Evolutionary conservation across 2,113 vertebrate species (phyloP), one percentile per base, ranked within the genome.

Genomic region (Spilogale gracilis): DNA sequence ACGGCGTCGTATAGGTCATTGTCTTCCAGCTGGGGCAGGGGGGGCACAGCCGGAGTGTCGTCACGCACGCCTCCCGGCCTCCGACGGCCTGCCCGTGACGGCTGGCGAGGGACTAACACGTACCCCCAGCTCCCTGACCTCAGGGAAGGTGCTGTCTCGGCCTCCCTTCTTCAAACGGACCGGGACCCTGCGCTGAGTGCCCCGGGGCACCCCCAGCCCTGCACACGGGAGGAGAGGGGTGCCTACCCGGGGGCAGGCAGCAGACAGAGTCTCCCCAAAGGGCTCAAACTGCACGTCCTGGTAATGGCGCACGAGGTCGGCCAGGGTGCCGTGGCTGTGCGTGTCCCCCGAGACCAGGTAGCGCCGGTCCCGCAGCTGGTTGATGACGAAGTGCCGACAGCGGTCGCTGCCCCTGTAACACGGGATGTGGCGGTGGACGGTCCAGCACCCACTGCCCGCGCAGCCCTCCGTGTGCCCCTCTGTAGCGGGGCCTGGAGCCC

Each of bases 351-450:
- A 98, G n/a, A 99, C 96, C 0, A 99, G 94, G 91, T 99, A 99
- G 61, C 98, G 98, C 12, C 99, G 98, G 0, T 98, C 98, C 82
- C 92, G 98, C 43, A 97, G 98, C 96, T 99, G 99, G 94, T 97
- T 99, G 93, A 99, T 99, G 92, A 99, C 98, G 94, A 99, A 99
- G 95, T 99, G 99, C 14, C 99, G 99, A 95, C 99, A 99, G 8
- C 99, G 98, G 84, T 99, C 99, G 1, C 95, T 98, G 21, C 99
- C 99, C 98, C 99, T 99, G 98, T 48, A 98, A 97, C 52, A 90
- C 23, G 89, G 90, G 11, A 1, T 1, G 48, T 38, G 48, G 56
- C 27, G 12, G 6, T 5, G 12, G 13, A 30, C 6, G 63, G 30
- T 67, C 63, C 63, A 32, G 63, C 63, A 3, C 13, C 13, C 13